Evolutionary conservation across 2,888 invertebrate species (phyloP).

Genomic region (Volucella inanis): DNA sequence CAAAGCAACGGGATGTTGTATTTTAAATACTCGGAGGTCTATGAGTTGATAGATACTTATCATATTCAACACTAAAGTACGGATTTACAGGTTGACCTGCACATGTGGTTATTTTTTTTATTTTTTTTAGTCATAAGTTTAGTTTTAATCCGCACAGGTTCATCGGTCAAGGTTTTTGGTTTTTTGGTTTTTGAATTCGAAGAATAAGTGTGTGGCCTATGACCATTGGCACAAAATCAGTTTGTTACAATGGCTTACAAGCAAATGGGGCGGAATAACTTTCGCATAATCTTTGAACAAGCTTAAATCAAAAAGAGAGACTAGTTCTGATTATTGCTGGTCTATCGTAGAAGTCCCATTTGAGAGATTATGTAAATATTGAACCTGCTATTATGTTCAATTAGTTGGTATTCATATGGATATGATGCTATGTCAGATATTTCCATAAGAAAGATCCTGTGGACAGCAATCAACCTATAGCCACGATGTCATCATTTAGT

Average conservation of each 20-base stretch:
- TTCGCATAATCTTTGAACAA: too few relatives aligned
- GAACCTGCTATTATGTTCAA: too few relatives aligned
- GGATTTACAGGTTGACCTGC: slow-evolving; percentile 16
- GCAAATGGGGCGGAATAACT: background rate
- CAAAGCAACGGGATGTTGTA: slow-evolving; percentile 38
- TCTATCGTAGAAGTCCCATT: too few relatives aligned
- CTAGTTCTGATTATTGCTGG: too few relatives aligned
- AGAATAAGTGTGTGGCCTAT: background rate
- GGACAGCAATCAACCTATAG: too few relatives aligned
- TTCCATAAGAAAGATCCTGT: too few relatives aligned
- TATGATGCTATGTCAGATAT: too few relatives aligned
- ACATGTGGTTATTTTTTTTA: background rate
- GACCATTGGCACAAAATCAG: background rate
- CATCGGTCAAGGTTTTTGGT: slow-evolving; percentile 3
- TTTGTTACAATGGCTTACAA: background rate
- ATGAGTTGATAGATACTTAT: slow-evolving; percentile 15
- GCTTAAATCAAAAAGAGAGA: too few relatives aligned
- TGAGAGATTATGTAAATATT: too few relatives aligned
- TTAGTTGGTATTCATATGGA: too few relatives aligned
- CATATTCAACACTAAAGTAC: slow-evolving; percentile 21
- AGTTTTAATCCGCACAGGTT: slow-evolving; percentile 16
- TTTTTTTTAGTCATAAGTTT: background rate
- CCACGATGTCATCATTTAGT: too few relatives aligned
- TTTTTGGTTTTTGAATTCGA: background rate
- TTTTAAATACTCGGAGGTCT: slow-evolving; percentile 15